A percentile compares a stretch with the other conserved stretches of the same genome.
Evolutionary conservation across 2,797 vertebrate species (phyloP).

Genomic region (Siniperca obscura): DNA sequence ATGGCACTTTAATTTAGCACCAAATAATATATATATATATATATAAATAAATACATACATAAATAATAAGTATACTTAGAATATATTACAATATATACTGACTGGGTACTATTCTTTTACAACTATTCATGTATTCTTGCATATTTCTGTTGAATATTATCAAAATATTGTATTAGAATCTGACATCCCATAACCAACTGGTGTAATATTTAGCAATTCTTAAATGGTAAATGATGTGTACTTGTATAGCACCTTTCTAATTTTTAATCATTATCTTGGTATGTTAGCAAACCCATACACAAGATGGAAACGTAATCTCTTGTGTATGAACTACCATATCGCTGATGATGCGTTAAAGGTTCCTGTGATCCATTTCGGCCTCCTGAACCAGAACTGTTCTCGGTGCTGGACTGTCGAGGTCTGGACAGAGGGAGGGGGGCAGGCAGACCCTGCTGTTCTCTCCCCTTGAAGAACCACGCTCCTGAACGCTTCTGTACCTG

Average conservation of each 20-base stretch:
- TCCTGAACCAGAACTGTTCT: constrained; percentile 29
- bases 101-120: too few species aligned
- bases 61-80: too few species aligned
- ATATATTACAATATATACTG: not conserved
- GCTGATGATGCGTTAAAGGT: not conserved
- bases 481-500: constrained; percentile 96
- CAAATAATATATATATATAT: too few species aligned
- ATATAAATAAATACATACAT: too few species aligned
- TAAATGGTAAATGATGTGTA: too few species aligned
- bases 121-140: too few species aligned
- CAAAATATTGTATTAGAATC: not conserved
- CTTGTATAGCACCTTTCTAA: too few species aligned
- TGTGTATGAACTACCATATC: constrained; percentile 15
- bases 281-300: too few species aligned
- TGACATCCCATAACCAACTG: too few species aligned
- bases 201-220: too few species aligned
- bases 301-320: not conserved
- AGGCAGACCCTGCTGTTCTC: constrained; percentile 90
- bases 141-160: not conserved
- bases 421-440: constrained; percentile 88
- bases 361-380: constrained; percentile 11
- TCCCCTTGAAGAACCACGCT: constrained; percentile 96
- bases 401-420: constrained; percentile 65
- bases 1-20: too few species aligned
- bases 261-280: too few species aligned